Evolutionary conservation across 2,888 invertebrate genomes (phyloP).

Genomic region (Aspidapion aeneum): DNA sequence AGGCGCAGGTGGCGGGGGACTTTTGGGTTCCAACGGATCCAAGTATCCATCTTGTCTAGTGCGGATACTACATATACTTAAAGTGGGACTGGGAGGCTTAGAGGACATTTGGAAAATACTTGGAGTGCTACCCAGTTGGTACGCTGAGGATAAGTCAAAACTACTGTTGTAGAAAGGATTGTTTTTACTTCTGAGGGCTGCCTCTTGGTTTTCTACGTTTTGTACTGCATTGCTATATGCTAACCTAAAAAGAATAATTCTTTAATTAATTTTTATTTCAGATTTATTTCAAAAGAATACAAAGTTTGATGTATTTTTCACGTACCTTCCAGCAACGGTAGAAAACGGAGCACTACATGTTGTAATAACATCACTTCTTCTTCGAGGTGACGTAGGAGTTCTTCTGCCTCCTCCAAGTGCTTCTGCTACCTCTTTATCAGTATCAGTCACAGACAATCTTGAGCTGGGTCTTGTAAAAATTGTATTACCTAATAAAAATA

Average conservation of each 20-base stretch:
- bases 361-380: slow-evolving; percentile 56
- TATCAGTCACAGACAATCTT: slow-evolving; percentile 60
- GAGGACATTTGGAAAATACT: slow-evolving; percentile 48
- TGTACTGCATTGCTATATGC: slow-evolving; percentile 66
- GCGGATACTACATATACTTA: slow-evolving; percentile 62
- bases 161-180: slow-evolving; percentile 46
- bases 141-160: slow-evolving; percentile 51
- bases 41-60: slow-evolving; percentile 63
- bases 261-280: too few relatives aligned
- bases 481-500: not conserved
- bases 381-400: slow-evolving; percentile 55
- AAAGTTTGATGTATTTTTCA: not conserved
- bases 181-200: slow-evolving; percentile 40
- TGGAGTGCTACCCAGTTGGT: slow-evolving; percentile 52
- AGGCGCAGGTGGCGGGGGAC: slow-evolving; percentile 81
- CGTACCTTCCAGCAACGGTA: slow-evolving; percentile 54
- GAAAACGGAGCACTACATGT: slow-evolving; percentile 59
- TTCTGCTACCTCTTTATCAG: slow-evolving; percentile 63
- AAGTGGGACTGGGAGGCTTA: slow-evolving; percentile 58
- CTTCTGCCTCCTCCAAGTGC: slow-evolving; percentile 53
- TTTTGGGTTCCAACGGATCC: slow-evolving; percentile 54
- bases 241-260: slow-evolving; percentile 42
- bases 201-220: slow-evolving; percentile 57
- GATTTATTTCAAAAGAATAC: not conserved
- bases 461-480: slow-evolving; percentile 53